Conservation (phyloP, 2,113 vertebrate species). For the Uria lomvia region DNA sequence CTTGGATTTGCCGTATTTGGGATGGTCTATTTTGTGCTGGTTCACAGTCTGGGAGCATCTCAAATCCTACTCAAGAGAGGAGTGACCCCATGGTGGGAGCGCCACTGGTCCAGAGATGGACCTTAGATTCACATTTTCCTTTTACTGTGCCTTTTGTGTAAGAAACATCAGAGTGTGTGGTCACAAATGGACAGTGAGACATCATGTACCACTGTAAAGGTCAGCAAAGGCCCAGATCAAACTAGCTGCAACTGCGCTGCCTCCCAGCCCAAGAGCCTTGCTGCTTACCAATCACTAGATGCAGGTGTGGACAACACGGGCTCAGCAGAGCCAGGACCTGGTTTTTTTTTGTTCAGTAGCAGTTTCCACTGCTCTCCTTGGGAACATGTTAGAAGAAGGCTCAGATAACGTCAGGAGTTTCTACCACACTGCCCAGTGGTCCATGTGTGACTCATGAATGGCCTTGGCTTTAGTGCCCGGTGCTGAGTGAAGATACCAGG, state of each 20-base stretch:
- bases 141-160: not conserved
- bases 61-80: not conserved
- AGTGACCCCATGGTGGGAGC: not conserved
- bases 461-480: not conserved
- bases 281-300: not conserved
- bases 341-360: not conserved
- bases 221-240: not conserved
- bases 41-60: not conserved
- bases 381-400: fast-evolving
- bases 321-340: not conserved
- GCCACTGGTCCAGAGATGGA: fast-evolving
- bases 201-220: not conserved
- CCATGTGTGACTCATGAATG: not conserved
- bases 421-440: not conserved
- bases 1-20: not conserved
- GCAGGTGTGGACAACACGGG: not conserved
- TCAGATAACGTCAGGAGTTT: not conserved
- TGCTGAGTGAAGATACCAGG: not conserved
- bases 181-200: not conserved
- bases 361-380: not conserved
- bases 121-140: not conserved
- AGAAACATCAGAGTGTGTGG: not conserved
- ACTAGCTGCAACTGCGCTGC: not conserved
- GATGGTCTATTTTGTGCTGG: not conserved
- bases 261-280: fast-evolving